Evolutionary conservation across 2,888 invertebrate genomes (phyloP).

Genomic region (Agrypnus murinus): DNA sequence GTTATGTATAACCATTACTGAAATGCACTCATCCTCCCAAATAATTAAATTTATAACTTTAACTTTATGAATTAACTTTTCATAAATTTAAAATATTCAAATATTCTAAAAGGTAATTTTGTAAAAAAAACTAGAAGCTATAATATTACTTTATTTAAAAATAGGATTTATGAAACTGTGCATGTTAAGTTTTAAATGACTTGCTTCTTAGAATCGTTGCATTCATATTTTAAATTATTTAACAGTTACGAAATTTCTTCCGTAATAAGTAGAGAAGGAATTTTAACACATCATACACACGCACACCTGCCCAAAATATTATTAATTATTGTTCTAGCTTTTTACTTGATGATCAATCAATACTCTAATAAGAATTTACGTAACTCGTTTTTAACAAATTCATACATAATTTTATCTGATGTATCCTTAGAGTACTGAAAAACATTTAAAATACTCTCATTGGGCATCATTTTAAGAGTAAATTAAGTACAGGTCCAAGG

Average conservation of each 20-base stretch:
- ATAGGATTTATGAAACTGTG: too few relatives aligned
- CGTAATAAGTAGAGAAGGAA: conserved; percentile 22
- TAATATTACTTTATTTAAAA: too few relatives aligned
- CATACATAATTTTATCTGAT: conserved; percentile 27
- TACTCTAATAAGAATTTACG: conserved; percentile 29
- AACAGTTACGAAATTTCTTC: conserved; percentile 13
- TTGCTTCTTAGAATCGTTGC: too few relatives aligned
- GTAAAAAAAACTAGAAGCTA: too few relatives aligned
- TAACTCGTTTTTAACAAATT: conserved; percentile 24
- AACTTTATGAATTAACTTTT: too few relatives aligned
- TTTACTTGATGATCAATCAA: conserved; percentile 31
- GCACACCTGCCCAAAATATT: conserved; percentile 3
- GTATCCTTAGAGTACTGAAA: conserved; percentile 18
- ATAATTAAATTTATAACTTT: too few relatives aligned
- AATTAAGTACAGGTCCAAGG: conserved; percentile 43
- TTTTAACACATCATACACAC: too few relatives aligned
- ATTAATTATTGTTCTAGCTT: conserved; percentile 18
- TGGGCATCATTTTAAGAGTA: conserved; percentile 31
- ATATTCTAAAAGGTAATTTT: too few relatives aligned
- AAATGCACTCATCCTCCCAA: too few relatives aligned
- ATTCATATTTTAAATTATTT: background rate
- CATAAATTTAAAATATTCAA: too few relatives aligned
- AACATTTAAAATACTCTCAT: conserved; percentile 27
- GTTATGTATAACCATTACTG: too few relatives aligned
- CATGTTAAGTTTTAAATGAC: too few relatives aligned